Conservation (phyloP, 2,797 vertebrate genomes). For the Enteromius paludinosus region DNA sequence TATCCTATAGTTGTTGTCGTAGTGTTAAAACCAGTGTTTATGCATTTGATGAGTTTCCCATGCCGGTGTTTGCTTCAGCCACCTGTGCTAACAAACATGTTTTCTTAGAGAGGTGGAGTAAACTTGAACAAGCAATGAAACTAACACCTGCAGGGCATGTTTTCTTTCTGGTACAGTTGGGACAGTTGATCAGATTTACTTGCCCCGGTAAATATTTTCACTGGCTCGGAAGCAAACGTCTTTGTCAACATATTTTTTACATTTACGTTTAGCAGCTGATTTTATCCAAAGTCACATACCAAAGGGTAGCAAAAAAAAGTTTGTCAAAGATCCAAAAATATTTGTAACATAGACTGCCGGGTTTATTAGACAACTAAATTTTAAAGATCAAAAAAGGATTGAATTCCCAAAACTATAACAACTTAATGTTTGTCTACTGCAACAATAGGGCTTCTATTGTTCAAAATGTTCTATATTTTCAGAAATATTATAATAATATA, state of each 20-base stretch:
- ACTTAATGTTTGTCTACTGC: not conserved
- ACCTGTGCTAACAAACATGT: conserved; percentile 43
- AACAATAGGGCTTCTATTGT: not conserved
- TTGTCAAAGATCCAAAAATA: not conserved
- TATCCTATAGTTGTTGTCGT: not conserved
- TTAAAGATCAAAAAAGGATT: not conserved
- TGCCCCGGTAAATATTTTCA: not conserved
- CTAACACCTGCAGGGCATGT: not conserved
- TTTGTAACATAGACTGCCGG: not conserved
- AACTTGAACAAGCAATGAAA: conserved; percentile 11
- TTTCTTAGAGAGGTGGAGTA: conserved; percentile 29
- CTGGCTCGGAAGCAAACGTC: not conserved
- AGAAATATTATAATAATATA: not conserved
- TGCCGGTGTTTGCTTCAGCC: conserved; percentile 14
- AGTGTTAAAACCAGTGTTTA: not conserved
- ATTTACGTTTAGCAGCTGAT: conserved; percentile 1
- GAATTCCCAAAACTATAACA: not conserved
- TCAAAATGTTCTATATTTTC: not conserved
- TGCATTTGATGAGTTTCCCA: conserved; percentile 2
- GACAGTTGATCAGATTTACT: not conserved
- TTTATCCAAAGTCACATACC: not conserved
- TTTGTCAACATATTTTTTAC: not conserved
- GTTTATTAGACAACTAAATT: not conserved
- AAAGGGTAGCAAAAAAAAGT: not conserved
- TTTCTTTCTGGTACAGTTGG: not conserved